These are phyloP conservation scores for Trichogramma dendrolimi DNA, from an alignment of 2,888 invertebrate genomes.

Conservation along the genomic window DNA sequence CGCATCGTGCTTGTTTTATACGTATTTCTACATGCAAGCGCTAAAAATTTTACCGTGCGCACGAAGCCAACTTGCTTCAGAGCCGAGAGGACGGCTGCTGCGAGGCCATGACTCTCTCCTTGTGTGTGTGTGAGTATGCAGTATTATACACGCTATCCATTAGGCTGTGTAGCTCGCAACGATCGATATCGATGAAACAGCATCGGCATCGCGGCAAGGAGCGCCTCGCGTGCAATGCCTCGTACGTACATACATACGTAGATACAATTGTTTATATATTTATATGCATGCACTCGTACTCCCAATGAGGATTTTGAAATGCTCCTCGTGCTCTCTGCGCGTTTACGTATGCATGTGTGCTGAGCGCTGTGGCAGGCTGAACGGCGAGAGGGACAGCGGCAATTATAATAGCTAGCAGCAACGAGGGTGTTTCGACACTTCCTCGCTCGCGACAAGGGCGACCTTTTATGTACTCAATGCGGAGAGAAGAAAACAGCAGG, in stretches of 20 bases:
- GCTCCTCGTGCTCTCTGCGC: background rate
- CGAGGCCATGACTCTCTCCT: too few species aligned
- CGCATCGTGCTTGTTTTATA: too few species aligned
- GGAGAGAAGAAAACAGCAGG: too few species aligned
- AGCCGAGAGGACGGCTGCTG: too few species aligned
- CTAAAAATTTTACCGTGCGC: too few species aligned
- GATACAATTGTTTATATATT: too few species aligned
- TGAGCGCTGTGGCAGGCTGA: too few species aligned
- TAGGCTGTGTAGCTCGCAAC: background rate
- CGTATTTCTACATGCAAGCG: too few species aligned
- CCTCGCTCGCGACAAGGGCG: slow-evolving; percentile 32
- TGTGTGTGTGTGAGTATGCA: too few species aligned
- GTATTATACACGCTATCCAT: too few species aligned
- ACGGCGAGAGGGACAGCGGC: slow-evolving; percentile 1
- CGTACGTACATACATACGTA: background rate
- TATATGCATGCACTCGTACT: too few species aligned
- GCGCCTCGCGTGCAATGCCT: slow-evolving; percentile 4
- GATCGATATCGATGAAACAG: slow-evolving; percentile 9
- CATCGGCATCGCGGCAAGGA: background rate
- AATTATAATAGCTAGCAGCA: slow-evolving; percentile 30
- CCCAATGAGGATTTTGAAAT: background rate
- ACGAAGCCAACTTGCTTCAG: too few species aligned
- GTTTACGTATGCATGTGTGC: background rate
- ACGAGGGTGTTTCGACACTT: slow-evolving; percentile 33
- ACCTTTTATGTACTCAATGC: background rate